phyloP scores from a whole-genome alignment of 2,888 invertebrate genomes.

The Cephus runcator region DNA sequence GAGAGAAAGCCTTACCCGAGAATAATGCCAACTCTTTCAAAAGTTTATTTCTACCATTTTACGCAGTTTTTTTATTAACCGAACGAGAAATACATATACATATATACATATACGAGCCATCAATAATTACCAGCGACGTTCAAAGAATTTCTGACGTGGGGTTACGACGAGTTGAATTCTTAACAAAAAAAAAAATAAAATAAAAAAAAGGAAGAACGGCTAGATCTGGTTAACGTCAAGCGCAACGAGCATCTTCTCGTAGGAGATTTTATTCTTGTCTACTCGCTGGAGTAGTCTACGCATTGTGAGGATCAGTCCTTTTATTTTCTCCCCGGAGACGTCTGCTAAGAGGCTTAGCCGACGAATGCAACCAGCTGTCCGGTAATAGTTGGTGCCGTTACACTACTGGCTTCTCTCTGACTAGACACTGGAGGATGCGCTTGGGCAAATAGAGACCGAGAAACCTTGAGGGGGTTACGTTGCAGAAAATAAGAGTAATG shows the following conservation, averaged over 20 bases:
- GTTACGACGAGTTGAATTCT: background rate
- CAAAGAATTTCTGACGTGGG: background rate
- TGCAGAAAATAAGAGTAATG: conserved; percentile 32
- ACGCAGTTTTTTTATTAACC: background rate
- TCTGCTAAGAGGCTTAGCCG: background rate
- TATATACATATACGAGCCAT: background rate
- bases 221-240: background rate
- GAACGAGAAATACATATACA: background rate
- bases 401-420: background rate
- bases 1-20: background rate
- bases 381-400: background rate
- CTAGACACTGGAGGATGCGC: background rate
- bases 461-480: conserved; percentile 8
- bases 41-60: background rate
- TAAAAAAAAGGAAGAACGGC: background rate
- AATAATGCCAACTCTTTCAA: background rate
- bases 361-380: background rate
- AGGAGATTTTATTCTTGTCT: background rate
- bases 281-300: background rate
- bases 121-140: background rate
- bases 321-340: background rate
- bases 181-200: no score
- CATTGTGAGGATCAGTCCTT: background rate
- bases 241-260: background rate
- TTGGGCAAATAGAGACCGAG: conserved; percentile 1